A percentile compares a stretch with the other conserved stretches of the same genome.
These are phyloP conservation scores for Eupsilia transversa DNA, from an alignment of 2,888 invertebrate genomes.

Conservation along the genomic window DNA sequence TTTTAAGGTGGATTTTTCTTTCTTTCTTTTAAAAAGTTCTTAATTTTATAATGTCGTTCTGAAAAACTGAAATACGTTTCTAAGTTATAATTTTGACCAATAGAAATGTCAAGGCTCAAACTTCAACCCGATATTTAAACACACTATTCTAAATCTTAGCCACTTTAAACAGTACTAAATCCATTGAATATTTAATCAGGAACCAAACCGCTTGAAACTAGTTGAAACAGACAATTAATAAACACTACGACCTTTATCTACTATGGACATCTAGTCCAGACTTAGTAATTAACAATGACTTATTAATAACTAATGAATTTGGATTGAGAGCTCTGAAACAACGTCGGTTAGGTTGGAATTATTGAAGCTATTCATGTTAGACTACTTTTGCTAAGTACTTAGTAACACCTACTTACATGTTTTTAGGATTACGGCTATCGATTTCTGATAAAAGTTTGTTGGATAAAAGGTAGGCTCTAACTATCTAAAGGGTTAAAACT, in stretches of 20 bases:
- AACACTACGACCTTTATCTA: not conserved
- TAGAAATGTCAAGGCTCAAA: not conserved
- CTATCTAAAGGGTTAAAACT: not conserved
- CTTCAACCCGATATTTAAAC: not conserved
- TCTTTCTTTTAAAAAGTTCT: too few species aligned
- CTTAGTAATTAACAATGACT: slow-evolving; percentile 1
- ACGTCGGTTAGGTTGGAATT: not conserved
- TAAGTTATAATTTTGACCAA: not conserved
- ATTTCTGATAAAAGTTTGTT: not conserved
- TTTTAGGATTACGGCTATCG: not conserved
- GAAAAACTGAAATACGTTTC: not conserved
- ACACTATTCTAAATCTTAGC: not conserved
- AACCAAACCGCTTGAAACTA: not conserved
- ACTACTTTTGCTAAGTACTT: not conserved
- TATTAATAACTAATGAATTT: slow-evolving; percentile 6
- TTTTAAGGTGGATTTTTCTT: too few species aligned
- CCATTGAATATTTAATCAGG: slow-evolving; percentile 6
- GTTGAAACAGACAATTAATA: not conserved
- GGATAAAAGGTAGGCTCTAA: not conserved
- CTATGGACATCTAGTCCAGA: not conserved
- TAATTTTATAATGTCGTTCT: not conserved
- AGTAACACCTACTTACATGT: not conserved
- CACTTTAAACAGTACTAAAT: not conserved
- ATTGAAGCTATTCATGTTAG: not conserved
- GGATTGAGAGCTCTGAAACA: not conserved